Conservation (phyloP, 2,113 vertebrate species). For the Cryptomyrus ogoouensis region DNA sequence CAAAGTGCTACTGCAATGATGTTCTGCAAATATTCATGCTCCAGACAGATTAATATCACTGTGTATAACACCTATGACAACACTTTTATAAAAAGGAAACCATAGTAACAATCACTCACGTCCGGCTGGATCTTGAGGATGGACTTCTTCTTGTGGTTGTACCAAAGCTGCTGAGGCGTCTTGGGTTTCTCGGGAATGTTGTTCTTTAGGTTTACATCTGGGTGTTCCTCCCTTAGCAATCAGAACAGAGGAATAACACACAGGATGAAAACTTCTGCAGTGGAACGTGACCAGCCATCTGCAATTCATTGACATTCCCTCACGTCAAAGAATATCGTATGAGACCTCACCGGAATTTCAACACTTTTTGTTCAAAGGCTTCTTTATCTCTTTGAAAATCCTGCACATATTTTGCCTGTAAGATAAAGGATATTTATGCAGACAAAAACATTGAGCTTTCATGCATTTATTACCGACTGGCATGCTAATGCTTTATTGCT, state of each 20-base stretch:
- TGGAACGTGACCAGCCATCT: not conserved
- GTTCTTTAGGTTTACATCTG: constrained; percentile 86
- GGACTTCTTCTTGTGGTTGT: constrained; percentile 93
- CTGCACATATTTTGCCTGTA: constrained; percentile 90
- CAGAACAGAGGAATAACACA: not conserved
- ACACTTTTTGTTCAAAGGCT: constrained; percentile 80
- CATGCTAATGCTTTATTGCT: not conserved
- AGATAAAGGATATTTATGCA: not conserved
- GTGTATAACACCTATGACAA: not conserved
- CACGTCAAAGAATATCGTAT: not conserved
- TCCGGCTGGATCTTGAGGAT: constrained; percentile 85
- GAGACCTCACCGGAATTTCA: constrained; percentile 81
- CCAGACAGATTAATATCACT: not conserved
- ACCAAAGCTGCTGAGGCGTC: constrained; percentile 98
- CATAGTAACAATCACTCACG: constrained; percentile 61
- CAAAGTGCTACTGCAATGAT: not conserved
- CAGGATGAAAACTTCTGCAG: not conserved
- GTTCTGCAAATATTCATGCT: not conserved
- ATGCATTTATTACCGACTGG: not conserved
- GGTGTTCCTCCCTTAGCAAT: constrained; percentile 78
- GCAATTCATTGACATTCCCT: not conserved
- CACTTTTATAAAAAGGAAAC: not conserved
- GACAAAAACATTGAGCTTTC: not conserved
- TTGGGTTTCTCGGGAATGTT: constrained; percentile 91
- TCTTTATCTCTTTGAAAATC: constrained; percentile 93